Base-by-base conservation (phyloP, 2,888 invertebrate species). In the Meta bourneti region DNA sequence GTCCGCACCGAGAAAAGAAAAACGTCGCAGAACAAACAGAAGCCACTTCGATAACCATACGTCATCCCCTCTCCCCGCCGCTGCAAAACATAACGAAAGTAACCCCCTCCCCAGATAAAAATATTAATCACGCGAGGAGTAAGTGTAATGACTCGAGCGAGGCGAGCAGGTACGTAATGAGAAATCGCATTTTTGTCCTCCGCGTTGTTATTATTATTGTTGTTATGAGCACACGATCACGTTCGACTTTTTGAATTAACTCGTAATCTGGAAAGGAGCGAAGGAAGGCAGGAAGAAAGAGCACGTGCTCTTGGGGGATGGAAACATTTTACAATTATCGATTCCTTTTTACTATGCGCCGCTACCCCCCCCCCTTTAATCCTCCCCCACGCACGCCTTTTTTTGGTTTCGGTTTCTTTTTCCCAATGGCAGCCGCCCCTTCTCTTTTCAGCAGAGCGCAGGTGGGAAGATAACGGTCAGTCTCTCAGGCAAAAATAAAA, bases 281-380 rank as follows among this genome's bases (percentile, higher is more conserved):
- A 82, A 72, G 11, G 83, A 74, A 75, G 52, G 70, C 16, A 16
- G 52, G 61, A 52, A 70, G 70, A 48, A 77, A 16, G 77, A 61
- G 54, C 85, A 51, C 49, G 49, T n/a, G 77, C 77, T 78, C 48
- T 48, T 19, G 79, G 80, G 79, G 54, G 16, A 51, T 52, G 69
- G 82, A 54, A 83, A 51, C 83, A 89, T 89, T 89, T 89, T 89
- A 89, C 82, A 89, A 89, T 89, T 89, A 89, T 89, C 83, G 89
- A 89, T 89, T 74, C 70, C 34, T 51, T 34, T 72, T 20, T 49
- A 61, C 51, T 77, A 77, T 48, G 89, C 34, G 69, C 77, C 34
- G 51, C 16, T 11, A 16, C 71, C 48, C 81, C 9, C 77, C 48
- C 75, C 54, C 49, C 34, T 34, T 34, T 34, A 34, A 34, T 34